phyloP scores from a whole-genome alignment of 2,888 invertebrate genomes.

The Machimus rusticus region DNA sequence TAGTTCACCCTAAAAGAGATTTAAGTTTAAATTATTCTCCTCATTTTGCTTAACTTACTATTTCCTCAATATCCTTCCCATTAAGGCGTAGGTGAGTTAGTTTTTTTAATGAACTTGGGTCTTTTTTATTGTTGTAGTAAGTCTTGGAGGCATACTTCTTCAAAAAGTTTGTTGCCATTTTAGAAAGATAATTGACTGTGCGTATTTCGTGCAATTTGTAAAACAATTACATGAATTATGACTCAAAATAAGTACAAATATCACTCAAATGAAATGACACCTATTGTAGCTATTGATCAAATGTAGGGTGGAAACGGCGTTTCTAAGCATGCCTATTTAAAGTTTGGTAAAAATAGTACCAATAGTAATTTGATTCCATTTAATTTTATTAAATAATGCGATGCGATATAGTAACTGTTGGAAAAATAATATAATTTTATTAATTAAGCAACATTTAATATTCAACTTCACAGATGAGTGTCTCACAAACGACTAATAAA shows the following conservation, averaged over 20 bases:
- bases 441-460: too few species aligned
- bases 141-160: neutral
- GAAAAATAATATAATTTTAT: too few species aligned
- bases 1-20: constrained; percentile 56
- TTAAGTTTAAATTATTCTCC: neutral
- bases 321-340: neutral
- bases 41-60: constrained; percentile 64
- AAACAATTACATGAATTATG: neutral
- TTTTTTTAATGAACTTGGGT: neutral
- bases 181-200: neutral
- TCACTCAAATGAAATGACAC: neutral
- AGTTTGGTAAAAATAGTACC: too few species aligned
- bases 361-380: neutral
- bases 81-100: constrained; percentile 66
- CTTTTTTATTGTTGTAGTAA: neutral
- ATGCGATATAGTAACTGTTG: too few species aligned
- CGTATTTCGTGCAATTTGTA: neutral
- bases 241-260: neutral
- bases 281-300: neutral
- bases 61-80: constrained; percentile 66
- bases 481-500: too few species aligned
- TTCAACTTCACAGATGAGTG: too few species aligned
- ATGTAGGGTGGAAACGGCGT: neutral
- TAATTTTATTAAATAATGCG: too few species aligned
- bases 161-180: neutral